These are phyloP conservation scores for Lipotes vexillifer DNA, from an alignment of 2,113 vertebrate species.

Conservation along the genomic window DNA sequence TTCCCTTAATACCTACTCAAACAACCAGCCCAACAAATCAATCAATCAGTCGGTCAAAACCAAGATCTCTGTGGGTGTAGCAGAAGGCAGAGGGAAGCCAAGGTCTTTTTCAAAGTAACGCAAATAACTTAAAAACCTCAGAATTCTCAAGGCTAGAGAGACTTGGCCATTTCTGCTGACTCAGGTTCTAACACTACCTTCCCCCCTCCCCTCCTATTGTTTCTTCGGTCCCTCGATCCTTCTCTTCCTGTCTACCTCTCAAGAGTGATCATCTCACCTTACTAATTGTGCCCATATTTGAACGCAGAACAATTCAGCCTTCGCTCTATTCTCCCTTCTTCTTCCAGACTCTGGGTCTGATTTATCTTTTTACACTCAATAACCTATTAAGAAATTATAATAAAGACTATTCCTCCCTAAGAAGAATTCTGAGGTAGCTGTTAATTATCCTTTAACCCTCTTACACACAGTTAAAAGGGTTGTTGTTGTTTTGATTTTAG, in stretches of 20 bases:
- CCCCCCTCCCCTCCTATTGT: not conserved
- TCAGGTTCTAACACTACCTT: not conserved
- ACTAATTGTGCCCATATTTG: not conserved
- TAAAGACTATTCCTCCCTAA: not conserved
- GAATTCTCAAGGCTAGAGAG: not conserved
- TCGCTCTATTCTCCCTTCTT: not conserved
- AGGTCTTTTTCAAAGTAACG: not conserved
- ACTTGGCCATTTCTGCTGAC: not conserved
- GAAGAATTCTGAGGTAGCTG: not conserved
- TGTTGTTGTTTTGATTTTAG: not conserved
- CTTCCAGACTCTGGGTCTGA: not conserved
- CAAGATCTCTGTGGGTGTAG: not conserved
- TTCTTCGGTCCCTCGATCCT: not conserved
- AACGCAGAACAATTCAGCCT: not conserved
- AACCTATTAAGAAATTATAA: not conserved
- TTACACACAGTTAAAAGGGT: not conserved
- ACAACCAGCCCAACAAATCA: not conserved
- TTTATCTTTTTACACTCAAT: not conserved
- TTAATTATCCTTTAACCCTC: not conserved
- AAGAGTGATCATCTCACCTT: not conserved
- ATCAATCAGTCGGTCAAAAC: not conserved
- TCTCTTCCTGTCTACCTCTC: not conserved
- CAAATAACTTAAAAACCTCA: not conserved
- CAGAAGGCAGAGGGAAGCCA: not conserved
- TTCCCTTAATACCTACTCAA: not conserved